Conservation (phyloP, 1,140 invertebrate species). For the Drosophila seguyi region DNA sequence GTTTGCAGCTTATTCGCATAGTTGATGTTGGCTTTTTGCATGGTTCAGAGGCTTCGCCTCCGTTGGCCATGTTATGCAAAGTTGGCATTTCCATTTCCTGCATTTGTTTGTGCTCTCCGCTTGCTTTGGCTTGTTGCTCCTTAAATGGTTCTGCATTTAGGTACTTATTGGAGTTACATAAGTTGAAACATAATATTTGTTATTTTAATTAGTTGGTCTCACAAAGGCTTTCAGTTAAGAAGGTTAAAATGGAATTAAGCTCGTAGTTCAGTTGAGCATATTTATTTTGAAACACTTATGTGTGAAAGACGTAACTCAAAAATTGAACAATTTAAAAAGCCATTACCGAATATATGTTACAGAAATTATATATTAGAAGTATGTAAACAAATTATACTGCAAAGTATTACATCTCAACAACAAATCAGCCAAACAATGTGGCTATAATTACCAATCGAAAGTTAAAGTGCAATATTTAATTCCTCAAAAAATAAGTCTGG, state of each 20-base stretch:
- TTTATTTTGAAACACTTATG: not conserved
- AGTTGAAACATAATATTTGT: constrained; percentile 1
- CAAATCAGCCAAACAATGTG: no score
- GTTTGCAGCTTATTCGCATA: constrained; percentile 24
- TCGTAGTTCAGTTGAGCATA: not conserved
- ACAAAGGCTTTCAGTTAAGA: not conserved
- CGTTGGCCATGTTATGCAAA: constrained; percentile 12
- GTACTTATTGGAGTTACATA: not conserved
- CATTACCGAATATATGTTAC: no score
- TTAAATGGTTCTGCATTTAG: not conserved
- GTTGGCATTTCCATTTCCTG: constrained; percentile 23
- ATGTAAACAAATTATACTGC: no score
- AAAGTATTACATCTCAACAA: no score
- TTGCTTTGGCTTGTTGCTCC: not conserved
- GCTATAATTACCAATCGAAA: no score
- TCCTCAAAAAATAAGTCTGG: no score
- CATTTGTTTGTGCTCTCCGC: constrained; percentile 16
- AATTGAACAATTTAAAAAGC: no score
- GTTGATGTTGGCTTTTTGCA: constrained; percentile 25
- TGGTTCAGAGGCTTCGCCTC: not conserved
- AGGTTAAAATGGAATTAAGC: not conserved
- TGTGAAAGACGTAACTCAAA: not conserved
- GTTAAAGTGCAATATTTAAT: no score
- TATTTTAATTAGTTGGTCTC: constrained; percentile 2
- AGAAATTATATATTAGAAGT: no score